Evolutionary conservation across 2,888 invertebrate species (phyloP).

Genomic region (Parnassius mnemosyne): DNA sequence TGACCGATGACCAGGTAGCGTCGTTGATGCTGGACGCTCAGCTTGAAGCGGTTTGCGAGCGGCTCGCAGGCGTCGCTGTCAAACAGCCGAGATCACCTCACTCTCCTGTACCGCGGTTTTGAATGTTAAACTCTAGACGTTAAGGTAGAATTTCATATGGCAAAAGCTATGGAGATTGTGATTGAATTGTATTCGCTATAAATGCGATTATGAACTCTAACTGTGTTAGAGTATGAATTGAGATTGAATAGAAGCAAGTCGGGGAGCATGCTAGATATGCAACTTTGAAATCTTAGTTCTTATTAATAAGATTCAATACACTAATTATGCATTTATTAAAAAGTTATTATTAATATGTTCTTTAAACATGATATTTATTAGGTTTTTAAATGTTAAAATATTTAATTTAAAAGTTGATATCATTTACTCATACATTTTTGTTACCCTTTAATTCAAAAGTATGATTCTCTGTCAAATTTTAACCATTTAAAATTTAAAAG

Average conservation of each 20-base stretch:
- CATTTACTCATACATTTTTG: too few species aligned
- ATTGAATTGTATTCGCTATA: neutral
- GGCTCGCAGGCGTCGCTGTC: constrained; percentile 76
- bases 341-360: too few species aligned
- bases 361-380: too few species aligned
- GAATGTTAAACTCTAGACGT: constrained; percentile 25
- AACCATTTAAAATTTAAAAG: too few species aligned
- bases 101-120: constrained; percentile 44
- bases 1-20: constrained; percentile 87
- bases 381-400: too few species aligned
- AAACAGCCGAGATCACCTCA: constrained; percentile 40
- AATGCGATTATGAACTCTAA: constrained; percentile 3
- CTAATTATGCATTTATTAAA: neutral
- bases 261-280: neutral
- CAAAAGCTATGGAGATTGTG: neutral
- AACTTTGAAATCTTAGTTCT: neutral
- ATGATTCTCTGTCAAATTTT: too few species aligned
- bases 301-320: neutral
- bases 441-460: too few species aligned
- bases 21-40: constrained; percentile 88
- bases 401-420: too few species aligned
- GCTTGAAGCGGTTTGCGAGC: constrained; percentile 84
- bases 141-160: constrained; percentile 9
- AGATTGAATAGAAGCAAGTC: neutral
- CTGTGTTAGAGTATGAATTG: neutral